A percentile compares a stretch with the other conserved stretches of the same genome.
These are phyloP conservation scores for Apomyelois bistriatella DNA, from an alignment of 2,888 invertebrate species.

Conservation along the genomic window DNA sequence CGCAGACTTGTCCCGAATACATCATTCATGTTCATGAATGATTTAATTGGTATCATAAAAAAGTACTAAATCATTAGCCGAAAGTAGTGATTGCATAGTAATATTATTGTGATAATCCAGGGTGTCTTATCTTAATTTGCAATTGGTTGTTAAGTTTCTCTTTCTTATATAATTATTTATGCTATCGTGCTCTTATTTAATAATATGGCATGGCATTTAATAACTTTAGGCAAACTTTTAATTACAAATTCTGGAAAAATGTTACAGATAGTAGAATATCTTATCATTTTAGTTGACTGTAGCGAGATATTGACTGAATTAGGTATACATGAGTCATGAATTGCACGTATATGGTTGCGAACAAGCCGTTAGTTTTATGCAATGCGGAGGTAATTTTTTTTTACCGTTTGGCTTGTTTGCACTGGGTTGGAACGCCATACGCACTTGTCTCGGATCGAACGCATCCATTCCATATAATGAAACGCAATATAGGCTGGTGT, in stretches of 20 bases:
- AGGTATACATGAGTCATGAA: background rate
- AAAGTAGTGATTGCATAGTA: too few species aligned
- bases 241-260: background rate
- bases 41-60: too few species aligned
- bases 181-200: too few species aligned
- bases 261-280: background rate
- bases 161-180: too few species aligned
- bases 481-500: conserved; percentile 21
- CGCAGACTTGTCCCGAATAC: background rate
- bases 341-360: background rate
- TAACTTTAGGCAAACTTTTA: background rate
- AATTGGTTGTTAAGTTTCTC: too few species aligned
- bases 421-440: background rate
- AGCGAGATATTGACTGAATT: background rate
- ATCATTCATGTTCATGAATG: background rate
- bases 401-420: conserved; percentile 6
- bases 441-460: background rate
- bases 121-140: too few species aligned
- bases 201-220: too few species aligned
- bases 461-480: conserved; percentile 4
- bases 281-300: background rate
- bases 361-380: conserved; percentile 8
- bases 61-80: too few species aligned
- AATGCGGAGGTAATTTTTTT: conserved; percentile 10
- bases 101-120: too few species aligned